Base-by-base conservation (phyloP, 1,140 invertebrate species). In the Listronotus oregonensis region DNA sequence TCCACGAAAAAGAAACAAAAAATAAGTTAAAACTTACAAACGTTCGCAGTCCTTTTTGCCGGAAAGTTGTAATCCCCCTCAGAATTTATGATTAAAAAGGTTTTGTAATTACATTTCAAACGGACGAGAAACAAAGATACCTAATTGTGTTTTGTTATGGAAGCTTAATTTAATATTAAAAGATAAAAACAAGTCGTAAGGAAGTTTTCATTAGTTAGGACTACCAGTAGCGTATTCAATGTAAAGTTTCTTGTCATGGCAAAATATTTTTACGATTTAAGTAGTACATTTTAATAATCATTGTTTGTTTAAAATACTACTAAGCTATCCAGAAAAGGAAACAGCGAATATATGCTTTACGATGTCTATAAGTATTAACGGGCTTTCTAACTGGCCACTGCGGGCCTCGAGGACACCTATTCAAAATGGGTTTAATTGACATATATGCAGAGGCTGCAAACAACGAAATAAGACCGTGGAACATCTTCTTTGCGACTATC, bases 81-180 rank as follows among this genome's bases (percentile, higher is more conserved):
- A 50, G 64, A 66, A 60, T 60, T 66, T 60, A 60, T 46, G 64
- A 66, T 66, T 66, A 66, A 59, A 64, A 66, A 66, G 64, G 64
- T 55, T 66, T 60, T 66, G 57, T 66, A 66, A 66, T 66, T 66
- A 66, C 56, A 66, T 66, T 66, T 66, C 46, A 59, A 66, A 66
- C 47, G 64, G 50, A 66, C 64, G 55, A 55, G 64, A 66, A 66
- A 66, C 64, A 66, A 66, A 66, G 64, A 66, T 59, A 57, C 54
- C 62, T 64, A 66, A 66, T 66, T 66, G 55, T 66, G 57, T 66
- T 66, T 55, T 56, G 64, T 55, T 66, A 58, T 66, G 56, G 55
- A 66, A 66, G 64, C 64, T 66, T 66, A 66, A 66, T 66, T 60
- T 66, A 66, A 59, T 66, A 66, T 59, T 66, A 51, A 66, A 66